These are phyloP conservation scores for Caenorhabditis japonica DNA, from an alignment of 2,888 invertebrate genomes.

Conservation along the genomic window DNA sequence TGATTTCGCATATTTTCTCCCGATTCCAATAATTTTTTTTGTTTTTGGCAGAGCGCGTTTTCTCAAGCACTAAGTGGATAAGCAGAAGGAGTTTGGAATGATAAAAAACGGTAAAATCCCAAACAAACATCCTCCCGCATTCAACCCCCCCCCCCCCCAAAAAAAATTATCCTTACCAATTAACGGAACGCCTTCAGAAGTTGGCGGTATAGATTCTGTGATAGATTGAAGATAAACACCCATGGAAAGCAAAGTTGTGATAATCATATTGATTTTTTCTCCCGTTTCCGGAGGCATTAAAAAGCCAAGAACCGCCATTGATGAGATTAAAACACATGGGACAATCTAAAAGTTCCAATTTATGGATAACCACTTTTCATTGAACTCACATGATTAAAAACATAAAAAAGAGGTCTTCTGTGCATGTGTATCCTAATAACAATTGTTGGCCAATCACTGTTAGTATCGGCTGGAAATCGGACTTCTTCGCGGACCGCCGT, in stretches of 20 bases:
- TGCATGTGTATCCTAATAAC: constrained; percentile 79
- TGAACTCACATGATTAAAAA: constrained; percentile 77
- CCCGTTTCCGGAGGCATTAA: constrained; percentile 81
- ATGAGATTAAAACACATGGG: constrained; percentile 81
- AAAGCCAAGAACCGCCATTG: constrained; percentile 81
- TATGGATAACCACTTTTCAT: background rate
- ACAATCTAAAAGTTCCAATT: constrained; percentile 78
- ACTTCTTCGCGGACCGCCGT: constrained; percentile 75
- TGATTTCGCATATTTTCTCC: too few species aligned
- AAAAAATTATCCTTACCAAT: constrained; percentile 78
- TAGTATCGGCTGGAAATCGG: constrained; percentile 69
- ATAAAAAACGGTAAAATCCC: too few species aligned
- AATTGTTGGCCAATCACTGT: constrained; percentile 80
- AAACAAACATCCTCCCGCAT: too few species aligned
- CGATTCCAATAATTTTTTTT: too few species aligned
- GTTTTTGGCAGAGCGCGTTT: too few species aligned
- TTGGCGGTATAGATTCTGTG: constrained; percentile 81
- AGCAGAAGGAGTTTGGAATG: too few species aligned
- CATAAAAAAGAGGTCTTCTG: constrained; percentile 80
- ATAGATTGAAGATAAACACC: constrained; percentile 80
- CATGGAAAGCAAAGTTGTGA: constrained; percentile 81
- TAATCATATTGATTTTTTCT: constrained; percentile 80
- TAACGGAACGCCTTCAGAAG: constrained; percentile 81
- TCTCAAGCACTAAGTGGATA: too few species aligned
- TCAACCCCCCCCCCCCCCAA: too few species aligned